Conservation (phyloP, 2,113 vertebrate species). For the Rhodinocichla rosea region DNA sequence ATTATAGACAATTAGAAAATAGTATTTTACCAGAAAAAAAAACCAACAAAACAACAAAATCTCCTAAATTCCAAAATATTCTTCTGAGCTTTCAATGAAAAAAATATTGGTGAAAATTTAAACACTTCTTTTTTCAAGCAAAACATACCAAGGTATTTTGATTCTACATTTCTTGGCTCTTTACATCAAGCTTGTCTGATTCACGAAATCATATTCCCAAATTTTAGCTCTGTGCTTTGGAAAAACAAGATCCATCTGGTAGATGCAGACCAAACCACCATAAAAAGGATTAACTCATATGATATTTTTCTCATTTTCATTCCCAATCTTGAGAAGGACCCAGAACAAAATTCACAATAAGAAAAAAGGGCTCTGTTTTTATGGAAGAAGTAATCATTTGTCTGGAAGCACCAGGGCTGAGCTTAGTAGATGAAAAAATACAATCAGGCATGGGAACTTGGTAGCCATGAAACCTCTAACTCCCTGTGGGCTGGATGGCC, state of each 20-base stretch:
- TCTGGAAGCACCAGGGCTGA: neutral
- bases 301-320: neutral
- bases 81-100: neutral
- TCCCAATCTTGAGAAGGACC: neutral
- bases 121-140: neutral
- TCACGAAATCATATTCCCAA: neutral
- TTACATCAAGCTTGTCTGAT: neutral
- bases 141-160: neutral
- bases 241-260: constrained; percentile 26
- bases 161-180: neutral
- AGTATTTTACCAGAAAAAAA: neutral
- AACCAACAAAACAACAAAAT: neutral
- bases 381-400: neutral
- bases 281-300: neutral
- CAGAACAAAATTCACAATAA: neutral
- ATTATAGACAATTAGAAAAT: neutral
- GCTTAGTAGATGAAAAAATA: neutral
- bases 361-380: neutral
- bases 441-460: neutral
- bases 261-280: neutral
- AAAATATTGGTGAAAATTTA: neutral
- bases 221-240: neutral
- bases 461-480: neutral
- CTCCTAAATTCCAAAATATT: neutral
- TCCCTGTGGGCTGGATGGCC: fast-evolving